Conservation (phyloP, 2,797 vertebrate species). For the Catharus ustulatus region DNA sequence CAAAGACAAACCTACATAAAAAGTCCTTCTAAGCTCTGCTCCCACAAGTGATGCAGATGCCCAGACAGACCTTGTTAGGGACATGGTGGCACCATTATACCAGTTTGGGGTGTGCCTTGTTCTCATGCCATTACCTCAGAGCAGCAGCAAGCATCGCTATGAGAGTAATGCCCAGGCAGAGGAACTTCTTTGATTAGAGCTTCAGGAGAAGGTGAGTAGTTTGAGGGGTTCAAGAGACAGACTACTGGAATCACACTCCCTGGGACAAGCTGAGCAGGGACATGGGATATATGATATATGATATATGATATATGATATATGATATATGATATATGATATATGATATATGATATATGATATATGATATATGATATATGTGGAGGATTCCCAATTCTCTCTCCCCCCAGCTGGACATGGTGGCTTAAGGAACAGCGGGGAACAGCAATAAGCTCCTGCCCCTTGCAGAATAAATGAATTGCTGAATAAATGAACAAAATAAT, state of each 20-base stretch:
- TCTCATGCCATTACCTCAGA: not conserved
- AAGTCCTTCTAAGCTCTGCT: not conserved
- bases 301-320: no score
- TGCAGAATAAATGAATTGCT: not conserved
- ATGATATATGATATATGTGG: no score
- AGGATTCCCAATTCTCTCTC: not conserved
- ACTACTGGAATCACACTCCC: not conserved
- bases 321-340: no score
- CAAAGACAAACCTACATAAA: not conserved
- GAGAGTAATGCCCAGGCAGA: not conserved
- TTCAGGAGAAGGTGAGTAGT: not conserved
- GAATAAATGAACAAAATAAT: not conserved
- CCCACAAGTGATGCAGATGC: rapidly evolving
- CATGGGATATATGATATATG: not conserved
- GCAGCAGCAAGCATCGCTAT: not conserved
- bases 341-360: no score
- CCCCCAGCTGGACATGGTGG: not conserved
- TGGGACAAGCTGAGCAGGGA: not conserved
- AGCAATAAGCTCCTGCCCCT: not conserved
- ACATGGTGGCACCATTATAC: not conserved
- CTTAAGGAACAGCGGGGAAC: not conserved
- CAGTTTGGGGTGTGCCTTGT: not conserved
- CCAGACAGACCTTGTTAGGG: rapidly evolving
- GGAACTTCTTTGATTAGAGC: not conserved
- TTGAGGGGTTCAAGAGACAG: not conserved